Evolutionary conservation across 2,113 vertebrate species (phyloP), one percentile per base, ranked within the genome.

Genomic region (Pongo pygmaeus): DNA sequence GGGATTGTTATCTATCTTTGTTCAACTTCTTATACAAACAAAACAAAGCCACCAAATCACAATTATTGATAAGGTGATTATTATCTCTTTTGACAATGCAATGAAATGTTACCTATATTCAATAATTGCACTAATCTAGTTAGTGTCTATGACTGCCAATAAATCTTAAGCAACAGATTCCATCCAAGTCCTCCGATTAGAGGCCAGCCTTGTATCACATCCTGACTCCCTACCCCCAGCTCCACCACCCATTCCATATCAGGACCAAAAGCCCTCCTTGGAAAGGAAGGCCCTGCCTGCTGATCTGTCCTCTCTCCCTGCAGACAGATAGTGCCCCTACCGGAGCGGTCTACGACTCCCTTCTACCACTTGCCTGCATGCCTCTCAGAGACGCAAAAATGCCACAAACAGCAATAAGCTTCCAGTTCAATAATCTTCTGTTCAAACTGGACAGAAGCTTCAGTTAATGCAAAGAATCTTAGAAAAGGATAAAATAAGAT

Each of bases 21-120:
- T 89, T 93, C 12, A 25, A 61, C 8, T 8, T 93, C 48, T 83
- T 83, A 75, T 61, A 59, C 9, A 84, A 93, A 84, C 59, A 87
- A 78, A 93, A 96, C 18, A 38, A 81, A 85, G 59, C 14, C 38
- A 74, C 20, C 40, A 96, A 91, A 59, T 57, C 12, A n/a, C 27
- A 70, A 25, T 25, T 32, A 52, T 23, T 70, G 27, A 79, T 52
- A 46, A 93, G 9, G 30, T 80, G 46, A 94, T 70, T 67, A 52
- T 46, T 80, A 77, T 61, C 8, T 84, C 69, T 90, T 55, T 59
- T 84, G 27, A 85, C 16, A 90, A 57, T 43, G 23, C 25, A 80
- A 38, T 80, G 18, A 57, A 59, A 75, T 8, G 40, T 61, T 50
- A 79, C 32, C n/a, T 67, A 46, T 10, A 18, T 6, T 93, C 22